Conservation (phyloP, 2,888 invertebrate genomes). For the Rhodophaea formosa region DNA sequence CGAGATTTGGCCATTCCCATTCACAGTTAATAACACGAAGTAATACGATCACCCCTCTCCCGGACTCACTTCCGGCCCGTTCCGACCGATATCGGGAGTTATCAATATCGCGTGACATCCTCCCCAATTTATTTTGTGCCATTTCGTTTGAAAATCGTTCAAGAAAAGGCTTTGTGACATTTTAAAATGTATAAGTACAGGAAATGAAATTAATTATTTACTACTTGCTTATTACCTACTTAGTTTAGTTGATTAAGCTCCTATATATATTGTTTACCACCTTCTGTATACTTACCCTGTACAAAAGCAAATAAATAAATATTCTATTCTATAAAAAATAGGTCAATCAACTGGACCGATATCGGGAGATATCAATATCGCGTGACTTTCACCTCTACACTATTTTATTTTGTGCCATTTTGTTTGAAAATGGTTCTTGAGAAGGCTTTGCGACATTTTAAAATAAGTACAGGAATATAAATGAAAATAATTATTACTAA, state of each 20-base stretch:
- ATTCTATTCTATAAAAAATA: too few species aligned
- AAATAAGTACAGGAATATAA: not conserved
- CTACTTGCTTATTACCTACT: too few species aligned
- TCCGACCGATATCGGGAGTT: conserved; percentile 33
- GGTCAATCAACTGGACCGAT: too few species aligned
- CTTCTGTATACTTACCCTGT: too few species aligned
- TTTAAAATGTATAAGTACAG: too few species aligned
- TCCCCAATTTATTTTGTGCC: conserved; percentile 25
- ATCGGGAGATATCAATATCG: conserved; percentile 33
- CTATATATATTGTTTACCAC: too few species aligned
- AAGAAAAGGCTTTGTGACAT: not conserved
- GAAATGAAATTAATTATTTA: too few species aligned
- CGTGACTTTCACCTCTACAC: not conserved
- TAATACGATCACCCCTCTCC: not conserved
- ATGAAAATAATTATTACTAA: too few species aligned
- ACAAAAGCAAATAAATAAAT: too few species aligned
- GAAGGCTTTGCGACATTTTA: not conserved
- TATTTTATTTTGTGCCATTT: conserved; percentile 27
- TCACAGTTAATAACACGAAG: conserved; percentile 8
- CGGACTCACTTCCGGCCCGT: conserved; percentile 1
- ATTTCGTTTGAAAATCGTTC: not conserved
- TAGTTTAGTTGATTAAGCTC: too few species aligned
- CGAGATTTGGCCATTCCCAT: conserved; percentile 2
- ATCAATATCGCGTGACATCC: conserved; percentile 24
- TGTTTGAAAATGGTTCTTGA: not conserved